Percentiles rank a stretch among this genome's conserved stretches.
These are phyloP conservation scores for Lepilemur ruficaudatus DNA, from an alignment of 2,797 vertebrate genomes.

Conservation along the genomic window DNA sequence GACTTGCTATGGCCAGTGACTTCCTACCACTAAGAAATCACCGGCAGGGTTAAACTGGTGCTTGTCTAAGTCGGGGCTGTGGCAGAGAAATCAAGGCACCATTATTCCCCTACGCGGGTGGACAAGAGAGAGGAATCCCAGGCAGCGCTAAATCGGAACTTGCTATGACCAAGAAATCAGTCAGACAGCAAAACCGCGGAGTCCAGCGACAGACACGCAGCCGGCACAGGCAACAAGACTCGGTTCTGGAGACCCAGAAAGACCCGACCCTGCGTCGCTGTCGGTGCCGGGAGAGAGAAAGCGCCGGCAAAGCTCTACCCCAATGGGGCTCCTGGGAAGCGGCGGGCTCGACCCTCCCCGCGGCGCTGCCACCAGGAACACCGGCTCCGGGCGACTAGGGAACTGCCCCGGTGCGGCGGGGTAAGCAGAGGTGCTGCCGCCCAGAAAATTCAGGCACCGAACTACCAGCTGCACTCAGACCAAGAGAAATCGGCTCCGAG, in stretches of 20 bases:
- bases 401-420: neutral
- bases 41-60: neutral
- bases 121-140: neutral
- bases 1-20: neutral
- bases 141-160: neutral
- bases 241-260: neutral
- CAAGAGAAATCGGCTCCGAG: neutral
- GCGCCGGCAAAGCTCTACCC: neutral
- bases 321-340: too few species aligned
- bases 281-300: neutral
- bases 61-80: neutral
- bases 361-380: neutral
- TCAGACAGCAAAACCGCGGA: too few species aligned
- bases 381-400: neutral
- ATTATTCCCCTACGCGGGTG: neutral
- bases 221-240: too few species aligned
- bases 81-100: neutral
- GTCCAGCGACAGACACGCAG: too few species aligned
- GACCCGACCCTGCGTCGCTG: neutral
- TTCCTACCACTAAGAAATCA: neutral
- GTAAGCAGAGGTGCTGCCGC: neutral
- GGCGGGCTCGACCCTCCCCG: neutral
- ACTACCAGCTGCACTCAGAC: neutral
- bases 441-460: neutral
- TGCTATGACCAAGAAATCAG: too few species aligned